Evolutionary conservation across 2,113 vertebrate genomes (phyloP).

Genomic region (Thinocorus orbignyianus): DNA sequence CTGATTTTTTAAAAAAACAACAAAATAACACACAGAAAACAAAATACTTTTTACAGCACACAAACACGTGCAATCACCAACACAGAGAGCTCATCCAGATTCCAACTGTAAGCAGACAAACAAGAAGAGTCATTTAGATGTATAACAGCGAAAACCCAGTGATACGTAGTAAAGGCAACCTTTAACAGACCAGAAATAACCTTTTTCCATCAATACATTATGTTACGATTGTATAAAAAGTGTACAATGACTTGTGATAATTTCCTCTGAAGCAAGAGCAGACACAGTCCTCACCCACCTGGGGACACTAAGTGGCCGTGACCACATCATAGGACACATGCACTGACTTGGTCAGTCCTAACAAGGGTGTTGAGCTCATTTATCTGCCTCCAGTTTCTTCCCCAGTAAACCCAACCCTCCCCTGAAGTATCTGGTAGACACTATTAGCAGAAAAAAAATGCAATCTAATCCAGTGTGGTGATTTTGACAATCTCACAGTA

Average conservation of each 20-base stretch:
- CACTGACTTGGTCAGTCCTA: background rate
- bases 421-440: background rate
- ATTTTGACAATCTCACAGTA: background rate
- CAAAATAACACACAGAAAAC: background rate
- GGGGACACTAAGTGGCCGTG: background rate
- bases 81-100: background rate
- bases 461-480: background rate
- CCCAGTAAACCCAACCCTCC: background rate
- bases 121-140: background rate
- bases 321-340: background rate
- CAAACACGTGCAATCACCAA: background rate
- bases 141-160: background rate
- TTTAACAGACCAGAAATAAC: background rate
- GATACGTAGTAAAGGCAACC: background rate
- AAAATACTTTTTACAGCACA: background rate
- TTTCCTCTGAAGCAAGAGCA: background rate
- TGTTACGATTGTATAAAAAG: background rate
- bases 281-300: background rate
- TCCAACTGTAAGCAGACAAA: background rate
- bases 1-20: background rate
- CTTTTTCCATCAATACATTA: background rate
- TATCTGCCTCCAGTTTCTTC: background rate
- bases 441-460: background rate
- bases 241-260: background rate
- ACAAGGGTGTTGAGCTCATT: fast-evolving